Evolutionary conservation across 2,797 vertebrate genomes (phyloP).

Genomic region (Artibeus lituratus): DNA sequence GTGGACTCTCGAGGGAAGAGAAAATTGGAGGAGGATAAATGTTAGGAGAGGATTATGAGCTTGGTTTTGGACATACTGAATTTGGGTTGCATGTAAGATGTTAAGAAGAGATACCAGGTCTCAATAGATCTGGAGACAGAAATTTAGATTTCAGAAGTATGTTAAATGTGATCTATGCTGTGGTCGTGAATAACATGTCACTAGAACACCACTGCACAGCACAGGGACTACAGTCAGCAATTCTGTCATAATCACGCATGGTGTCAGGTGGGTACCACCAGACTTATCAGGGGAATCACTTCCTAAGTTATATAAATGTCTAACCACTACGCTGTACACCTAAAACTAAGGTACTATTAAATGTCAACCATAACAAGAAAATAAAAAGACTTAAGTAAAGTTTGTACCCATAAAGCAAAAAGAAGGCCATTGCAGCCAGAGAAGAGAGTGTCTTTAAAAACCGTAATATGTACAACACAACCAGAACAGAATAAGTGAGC

Average conservation of each 20-base stretch:
- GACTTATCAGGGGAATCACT: background rate
- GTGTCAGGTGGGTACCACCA: background rate
- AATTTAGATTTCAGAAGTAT: background rate
- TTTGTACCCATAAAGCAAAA: background rate
- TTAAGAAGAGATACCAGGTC: background rate
- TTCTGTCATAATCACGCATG: background rate
- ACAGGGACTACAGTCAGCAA: background rate
- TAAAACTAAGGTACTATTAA: background rate
- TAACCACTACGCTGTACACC: background rate
- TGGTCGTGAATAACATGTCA: background rate
- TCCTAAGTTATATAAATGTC: background rate
- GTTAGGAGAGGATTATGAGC: background rate
- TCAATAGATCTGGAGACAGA: background rate
- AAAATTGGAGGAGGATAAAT: background rate
- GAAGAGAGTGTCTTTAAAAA: background rate
- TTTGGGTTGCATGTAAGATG: background rate
- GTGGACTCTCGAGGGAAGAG: background rate
- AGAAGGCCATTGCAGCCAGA: background rate
- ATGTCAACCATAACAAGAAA: background rate
- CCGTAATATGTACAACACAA: background rate
- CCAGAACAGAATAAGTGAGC: background rate
- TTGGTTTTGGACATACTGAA: background rate
- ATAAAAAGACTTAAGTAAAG: no score
- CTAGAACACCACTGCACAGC: background rate
- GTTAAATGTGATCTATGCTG: background rate